Percentiles rank a stretch among this genome's conserved stretches.
Evolutionary conservation across 1,140 invertebrate genomes (phyloP).

Genomic region (Oryctes rhinoceros): DNA sequence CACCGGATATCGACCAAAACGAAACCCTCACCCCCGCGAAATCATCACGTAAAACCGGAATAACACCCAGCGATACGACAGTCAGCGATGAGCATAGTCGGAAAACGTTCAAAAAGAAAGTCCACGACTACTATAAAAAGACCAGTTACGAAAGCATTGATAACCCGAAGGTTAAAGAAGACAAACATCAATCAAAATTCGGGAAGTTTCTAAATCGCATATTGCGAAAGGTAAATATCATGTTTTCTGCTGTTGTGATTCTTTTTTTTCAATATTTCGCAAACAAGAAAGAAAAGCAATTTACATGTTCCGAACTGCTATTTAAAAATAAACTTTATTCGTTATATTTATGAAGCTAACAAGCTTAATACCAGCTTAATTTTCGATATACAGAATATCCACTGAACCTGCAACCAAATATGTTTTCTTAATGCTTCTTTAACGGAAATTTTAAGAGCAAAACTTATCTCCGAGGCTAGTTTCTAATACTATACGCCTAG

Average conservation of each 20-base stretch:
- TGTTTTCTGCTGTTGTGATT: not conserved
- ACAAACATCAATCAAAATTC: slow-evolving; percentile 20
- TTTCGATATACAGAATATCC: too few species aligned
- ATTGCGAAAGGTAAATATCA: slow-evolving; percentile 41
- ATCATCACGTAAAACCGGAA: not conserved
- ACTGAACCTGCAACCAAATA: too few species aligned
- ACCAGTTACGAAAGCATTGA: slow-evolving; percentile 21
- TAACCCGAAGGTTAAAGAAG: slow-evolving; percentile 36
- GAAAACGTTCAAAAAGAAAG: slow-evolving; percentile 23
- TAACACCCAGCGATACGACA: slow-evolving; percentile 17
- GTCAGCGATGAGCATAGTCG: not conserved
- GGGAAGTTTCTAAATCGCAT: slow-evolving; percentile 35
- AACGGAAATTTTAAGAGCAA: too few species aligned
- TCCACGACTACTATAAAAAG: slow-evolving; percentile 41
- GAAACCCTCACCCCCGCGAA: not conserved
- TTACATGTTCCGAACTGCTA: too few species aligned
- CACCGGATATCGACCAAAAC: slow-evolving; percentile 21
- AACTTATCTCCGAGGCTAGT: too few species aligned
- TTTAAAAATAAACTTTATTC: too few species aligned
- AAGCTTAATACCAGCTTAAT: too few species aligned
- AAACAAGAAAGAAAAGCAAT: too few species aligned
- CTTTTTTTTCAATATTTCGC: not conserved
- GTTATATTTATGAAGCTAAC: too few species aligned
- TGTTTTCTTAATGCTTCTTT: too few species aligned
- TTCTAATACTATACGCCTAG: too few species aligned